Percentiles rank a stretch among this genome's conserved stretches.
Evolutionary conservation across 1,140 invertebrate species (phyloP).

Genomic region (Brevipalpus yothersi): DNA sequence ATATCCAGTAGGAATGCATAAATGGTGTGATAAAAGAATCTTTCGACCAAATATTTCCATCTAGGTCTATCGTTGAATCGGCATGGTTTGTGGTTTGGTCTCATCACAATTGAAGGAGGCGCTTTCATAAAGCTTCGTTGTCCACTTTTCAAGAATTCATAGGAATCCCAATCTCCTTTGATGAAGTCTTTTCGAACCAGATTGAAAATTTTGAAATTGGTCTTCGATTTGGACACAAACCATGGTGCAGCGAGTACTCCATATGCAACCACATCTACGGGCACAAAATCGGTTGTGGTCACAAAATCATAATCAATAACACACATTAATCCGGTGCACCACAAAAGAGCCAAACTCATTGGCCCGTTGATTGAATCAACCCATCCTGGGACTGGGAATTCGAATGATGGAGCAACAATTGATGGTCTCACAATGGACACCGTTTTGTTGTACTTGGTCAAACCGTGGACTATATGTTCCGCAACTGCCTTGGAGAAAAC

Average conservation of each 20-base stretch:
- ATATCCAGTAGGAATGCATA: slow-evolving; percentile 7
- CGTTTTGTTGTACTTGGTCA: slow-evolving; percentile 27
- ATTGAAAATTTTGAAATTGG: neutral
- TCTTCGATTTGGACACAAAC: slow-evolving; percentile 24
- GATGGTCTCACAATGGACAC: slow-evolving; percentile 63
- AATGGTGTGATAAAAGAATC: slow-evolving; percentile 5
- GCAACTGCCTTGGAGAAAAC: slow-evolving; percentile 55
- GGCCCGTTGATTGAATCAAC: slow-evolving; percentile 88
- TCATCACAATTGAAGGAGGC: neutral
- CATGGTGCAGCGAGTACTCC: slow-evolving; percentile 51
- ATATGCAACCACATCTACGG: slow-evolving; percentile 74
- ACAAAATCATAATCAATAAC: slow-evolving; percentile 44
- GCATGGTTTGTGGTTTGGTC: neutral
- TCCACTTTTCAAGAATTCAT: neutral
- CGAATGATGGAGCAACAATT: slow-evolving; percentile 73
- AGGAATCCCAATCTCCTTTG: neutral
- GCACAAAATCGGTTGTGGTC: slow-evolving; percentile 69
- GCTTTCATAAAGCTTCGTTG: neutral
- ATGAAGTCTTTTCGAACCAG: neutral
- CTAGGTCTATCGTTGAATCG: neutral
- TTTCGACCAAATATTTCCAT: neutral
- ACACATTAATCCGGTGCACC: slow-evolving; percentile 58
- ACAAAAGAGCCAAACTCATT: slow-evolving; percentile 77
- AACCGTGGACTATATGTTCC: slow-evolving; percentile 40
- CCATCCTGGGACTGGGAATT: slow-evolving; percentile 77